Evolutionary conservation across 2,888 invertebrate species (phyloP).

Genomic region (Acleris holmiana): DNA sequence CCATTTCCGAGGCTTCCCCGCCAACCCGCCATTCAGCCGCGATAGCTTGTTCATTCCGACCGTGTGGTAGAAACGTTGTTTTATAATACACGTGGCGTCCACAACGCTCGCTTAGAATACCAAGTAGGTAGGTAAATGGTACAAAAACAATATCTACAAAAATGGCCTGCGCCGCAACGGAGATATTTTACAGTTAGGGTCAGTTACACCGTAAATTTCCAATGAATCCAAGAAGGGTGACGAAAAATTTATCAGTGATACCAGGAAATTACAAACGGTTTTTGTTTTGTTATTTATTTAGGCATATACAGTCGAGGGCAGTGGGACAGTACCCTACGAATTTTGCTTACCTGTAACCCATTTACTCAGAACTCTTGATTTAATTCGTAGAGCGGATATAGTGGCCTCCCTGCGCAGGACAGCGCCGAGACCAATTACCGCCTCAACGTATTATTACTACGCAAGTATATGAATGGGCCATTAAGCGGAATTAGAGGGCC

Average conservation of each 20-base stretch:
- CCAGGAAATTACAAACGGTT: constrained; percentile 22
- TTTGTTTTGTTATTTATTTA: constrained; percentile 28
- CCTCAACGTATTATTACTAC: constrained; percentile 33
- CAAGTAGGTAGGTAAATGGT: constrained; percentile 47
- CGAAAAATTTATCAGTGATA: constrained; percentile 31
- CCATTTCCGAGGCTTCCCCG: constrained; percentile 9
- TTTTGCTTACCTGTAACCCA: too few species aligned
- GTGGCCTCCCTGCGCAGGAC: constrained; percentile 7
- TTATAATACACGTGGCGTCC: constrained; percentile 53
- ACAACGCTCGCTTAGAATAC: constrained; percentile 51
- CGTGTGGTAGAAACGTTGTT: constrained; percentile 46
- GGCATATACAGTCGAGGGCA: constrained; percentile 1
- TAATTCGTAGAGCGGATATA: too few species aligned
- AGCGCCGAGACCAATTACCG: constrained; percentile 28
- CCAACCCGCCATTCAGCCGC: neutral
- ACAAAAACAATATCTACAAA: constrained; percentile 51
- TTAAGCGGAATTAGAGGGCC: constrained; percentile 38
- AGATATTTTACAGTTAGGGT: constrained; percentile 26
- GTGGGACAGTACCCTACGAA: too few species aligned
- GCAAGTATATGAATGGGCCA: constrained; percentile 33
- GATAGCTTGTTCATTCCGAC: constrained; percentile 14
- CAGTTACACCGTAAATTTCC: constrained; percentile 28
- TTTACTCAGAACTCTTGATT: too few species aligned
- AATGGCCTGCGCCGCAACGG: constrained; percentile 34
- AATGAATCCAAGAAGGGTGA: constrained; percentile 23